Evolutionary conservation across 2,888 invertebrate species (phyloP).

Genomic region (Spodoptera littoralis): DNA sequence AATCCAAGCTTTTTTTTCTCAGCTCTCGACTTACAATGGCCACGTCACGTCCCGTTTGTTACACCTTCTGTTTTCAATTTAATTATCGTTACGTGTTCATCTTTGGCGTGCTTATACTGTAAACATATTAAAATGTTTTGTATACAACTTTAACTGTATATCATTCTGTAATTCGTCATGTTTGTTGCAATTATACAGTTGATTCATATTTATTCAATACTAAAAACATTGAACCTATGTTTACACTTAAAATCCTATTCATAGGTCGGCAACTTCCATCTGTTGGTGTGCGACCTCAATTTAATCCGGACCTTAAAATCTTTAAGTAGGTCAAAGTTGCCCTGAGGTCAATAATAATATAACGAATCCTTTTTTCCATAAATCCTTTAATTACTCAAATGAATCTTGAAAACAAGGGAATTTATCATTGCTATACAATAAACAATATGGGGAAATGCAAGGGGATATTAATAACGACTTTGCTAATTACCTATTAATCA

Average conservation of each 20-base stretch:
- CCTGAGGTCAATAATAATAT: neutral
- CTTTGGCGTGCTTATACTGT: conserved; percentile 25
- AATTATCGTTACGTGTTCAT: conserved; percentile 54
- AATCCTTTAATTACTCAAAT: conserved; percentile 1
- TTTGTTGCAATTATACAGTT: too few species aligned
- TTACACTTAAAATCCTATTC: too few species aligned
- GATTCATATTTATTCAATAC: too few species aligned
- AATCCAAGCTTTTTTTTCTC: conserved; percentile 74
- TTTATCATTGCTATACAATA: conserved; percentile 13
- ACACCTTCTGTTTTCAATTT: conserved; percentile 63
- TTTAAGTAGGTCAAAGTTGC: conserved; percentile 29
- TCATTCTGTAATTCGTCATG: neutral
- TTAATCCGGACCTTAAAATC: conserved; percentile 9
- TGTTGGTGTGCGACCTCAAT: conserved; percentile 10
- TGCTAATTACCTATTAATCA: conserved; percentile 57
- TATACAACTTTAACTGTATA: conserved; percentile 4
- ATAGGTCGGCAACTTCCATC: too few species aligned
- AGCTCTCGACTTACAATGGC: conserved; percentile 73
- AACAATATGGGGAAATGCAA: conserved; percentile 32
- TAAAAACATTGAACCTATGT: too few species aligned
- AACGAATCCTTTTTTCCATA: conserved; percentile 7
- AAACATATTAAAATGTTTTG: conserved; percentile 9
- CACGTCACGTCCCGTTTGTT: conserved; percentile 64
- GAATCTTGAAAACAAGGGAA: conserved; percentile 7
- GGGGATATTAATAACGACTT: conserved; percentile 34